These are phyloP conservation scores for Melangyna quadrimaculata DNA, from an alignment of 2,888 invertebrate species.

Conservation along the genomic window DNA sequence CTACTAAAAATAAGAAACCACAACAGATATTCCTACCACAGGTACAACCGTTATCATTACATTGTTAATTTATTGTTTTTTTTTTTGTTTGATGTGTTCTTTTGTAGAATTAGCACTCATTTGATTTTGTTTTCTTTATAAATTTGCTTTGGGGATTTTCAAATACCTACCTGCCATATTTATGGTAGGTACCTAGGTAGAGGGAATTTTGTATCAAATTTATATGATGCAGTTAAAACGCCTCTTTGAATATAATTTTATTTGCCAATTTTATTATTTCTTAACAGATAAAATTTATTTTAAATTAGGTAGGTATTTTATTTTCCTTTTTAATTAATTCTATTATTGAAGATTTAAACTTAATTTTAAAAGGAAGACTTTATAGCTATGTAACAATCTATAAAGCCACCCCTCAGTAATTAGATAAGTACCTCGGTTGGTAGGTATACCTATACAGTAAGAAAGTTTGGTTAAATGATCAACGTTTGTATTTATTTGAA, in stretches of 20 bases:
- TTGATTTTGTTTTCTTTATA: background rate
- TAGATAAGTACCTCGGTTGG: too few species aligned
- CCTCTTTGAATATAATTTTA: background rate
- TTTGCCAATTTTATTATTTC: background rate
- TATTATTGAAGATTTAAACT: too few species aligned
- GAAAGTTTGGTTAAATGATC: too few species aligned
- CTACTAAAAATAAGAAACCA: background rate
- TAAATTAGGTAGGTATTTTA: background rate
- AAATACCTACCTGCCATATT: background rate
- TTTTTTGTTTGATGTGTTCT: constrained; percentile 1
- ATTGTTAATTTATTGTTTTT: constrained; percentile 20
- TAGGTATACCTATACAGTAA: too few species aligned
- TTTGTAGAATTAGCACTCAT: background rate
- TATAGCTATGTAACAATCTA: too few species aligned
- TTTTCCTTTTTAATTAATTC: background rate
- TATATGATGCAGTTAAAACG: background rate
- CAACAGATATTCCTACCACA: background rate
- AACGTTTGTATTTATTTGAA: too few species aligned
- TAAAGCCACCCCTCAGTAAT: too few species aligned
- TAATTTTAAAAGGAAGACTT: too few species aligned
- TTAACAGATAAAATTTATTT: too few species aligned
- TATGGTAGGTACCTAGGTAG: background rate
- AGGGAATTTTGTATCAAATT: background rate
- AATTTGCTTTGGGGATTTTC: background rate
- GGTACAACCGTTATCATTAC: constrained; percentile 21